Base-by-base conservation (phyloP, 2,113 vertebrate species). In the Seriola rivoliana region DNA sequence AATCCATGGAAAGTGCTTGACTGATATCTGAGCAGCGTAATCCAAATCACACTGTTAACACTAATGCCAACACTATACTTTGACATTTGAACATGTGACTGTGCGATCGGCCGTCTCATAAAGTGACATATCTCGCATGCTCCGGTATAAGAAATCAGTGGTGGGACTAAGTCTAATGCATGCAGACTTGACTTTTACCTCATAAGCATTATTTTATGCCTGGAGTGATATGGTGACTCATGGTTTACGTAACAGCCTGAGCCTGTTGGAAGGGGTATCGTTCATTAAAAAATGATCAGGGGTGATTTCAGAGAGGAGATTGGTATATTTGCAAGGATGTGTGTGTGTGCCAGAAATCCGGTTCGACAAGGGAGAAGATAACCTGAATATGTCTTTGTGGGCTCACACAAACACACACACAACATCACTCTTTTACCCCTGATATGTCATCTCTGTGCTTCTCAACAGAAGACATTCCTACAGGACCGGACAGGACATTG, bases 401-500 rank as follows among this genome's bases (percentile, higher is more conserved):
- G 48, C 71, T 74, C 68, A 52, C 70, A 62, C 73, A 64, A 25
- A 66, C 75, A 75, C 44, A 71, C 40, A 50, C n/a, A 71, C 8
- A 85, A 76, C 32, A 54, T 84, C 32, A 59, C 46, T 70, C 85
- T 81, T 90, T 75, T 91, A 72, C 81, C 85, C 92, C 85, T 92
- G 90, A 92, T 92, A 87, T 89, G 90, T 92, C 89, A 95, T 94
- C 69, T 87, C 50, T 78, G 32, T 90, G 85, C 90, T 92, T 93
- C 85, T 88, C 83, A 55, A 66, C 94, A 97, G 96, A 94, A 94
- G 96, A 83, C 95, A 95, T 93, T 96, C 95, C 0, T 97, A 97
- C 93, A 91, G 95, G 25, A 97, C 96, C 0, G 96, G 96, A 75
- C 96, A 97, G 88, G 96, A 97, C 92, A 97, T 97, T 12, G 95